Percentiles rank a stretch among this genome's conserved stretches.
Conservation (phyloP, 1,140 invertebrate genomes). For the Saxidomus purpurata region DNA sequence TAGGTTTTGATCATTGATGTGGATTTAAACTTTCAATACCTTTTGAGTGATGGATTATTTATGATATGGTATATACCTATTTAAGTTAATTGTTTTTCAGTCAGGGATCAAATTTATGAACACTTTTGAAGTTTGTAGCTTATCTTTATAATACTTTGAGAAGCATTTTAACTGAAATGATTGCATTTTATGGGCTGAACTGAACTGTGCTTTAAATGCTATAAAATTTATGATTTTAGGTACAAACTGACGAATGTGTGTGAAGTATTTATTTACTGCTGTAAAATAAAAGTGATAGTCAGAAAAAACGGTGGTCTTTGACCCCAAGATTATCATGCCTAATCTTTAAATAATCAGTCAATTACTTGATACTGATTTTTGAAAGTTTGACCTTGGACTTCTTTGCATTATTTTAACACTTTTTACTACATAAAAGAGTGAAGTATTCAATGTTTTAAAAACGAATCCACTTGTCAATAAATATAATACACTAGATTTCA, state of each 20-base stretch:
- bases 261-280: slow-evolving; percentile 5
- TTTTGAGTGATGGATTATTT: neutral
- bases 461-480: neutral
- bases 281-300: neutral
- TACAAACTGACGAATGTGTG: neutral
- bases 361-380: neutral
- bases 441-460: neutral
- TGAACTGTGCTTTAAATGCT: neutral
- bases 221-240: neutral
- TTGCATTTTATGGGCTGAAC: neutral
- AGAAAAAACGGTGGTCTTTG: neutral
- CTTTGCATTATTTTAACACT: neutral
- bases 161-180: neutral
- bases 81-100: neutral
- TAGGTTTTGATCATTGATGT: neutral
- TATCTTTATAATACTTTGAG: slow-evolving; percentile 56
- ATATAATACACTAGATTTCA: neutral
- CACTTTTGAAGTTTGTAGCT: slow-evolving; percentile 45
- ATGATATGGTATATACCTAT: neutral
- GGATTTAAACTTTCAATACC: neutral
- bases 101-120: slow-evolving; percentile 20
- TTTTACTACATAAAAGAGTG: neutral
- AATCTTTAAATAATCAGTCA: neutral
- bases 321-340: neutral
- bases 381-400: neutral